These are phyloP conservation scores for Solenodon paradoxus DNA, from an alignment of 2,113 vertebrate species.

Conservation along the genomic window DNA sequence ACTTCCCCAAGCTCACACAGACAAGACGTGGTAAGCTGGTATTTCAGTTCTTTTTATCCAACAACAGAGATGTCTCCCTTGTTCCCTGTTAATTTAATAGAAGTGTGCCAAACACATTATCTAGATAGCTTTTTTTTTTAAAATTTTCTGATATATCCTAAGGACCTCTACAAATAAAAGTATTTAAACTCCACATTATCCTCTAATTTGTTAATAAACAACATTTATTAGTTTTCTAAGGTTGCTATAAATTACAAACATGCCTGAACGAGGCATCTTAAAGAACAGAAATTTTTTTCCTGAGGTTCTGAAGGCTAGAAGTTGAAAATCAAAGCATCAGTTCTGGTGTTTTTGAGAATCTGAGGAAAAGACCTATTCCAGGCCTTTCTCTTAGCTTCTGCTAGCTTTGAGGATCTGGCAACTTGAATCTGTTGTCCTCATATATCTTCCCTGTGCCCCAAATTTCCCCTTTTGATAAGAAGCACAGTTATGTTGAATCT, in stretches of 20 bases:
- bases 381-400: not conserved
- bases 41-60: not conserved
- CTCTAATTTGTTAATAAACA: not conserved
- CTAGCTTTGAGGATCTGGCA: not conserved
- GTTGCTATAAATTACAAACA: not conserved
- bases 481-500: not conserved
- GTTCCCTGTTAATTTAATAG: not conserved
- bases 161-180: not conserved
- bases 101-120: not conserved
- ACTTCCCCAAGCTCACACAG: not conserved
- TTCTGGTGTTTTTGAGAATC: not conserved
- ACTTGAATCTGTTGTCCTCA: accelerated
- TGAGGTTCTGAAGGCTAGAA: not conserved
- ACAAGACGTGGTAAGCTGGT: not conserved
- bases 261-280: not conserved
- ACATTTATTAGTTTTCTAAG: not conserved
- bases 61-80: not conserved
- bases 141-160: not conserved
- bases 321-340: not conserved
- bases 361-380: not conserved
- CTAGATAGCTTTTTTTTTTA: not conserved
- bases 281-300: not conserved
- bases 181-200: not conserved
- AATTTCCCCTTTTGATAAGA: not conserved
- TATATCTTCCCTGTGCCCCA: not conserved